Base-by-base conservation (phyloP, 1,140 invertebrate species). In the Lysiphlebus fabarum region DNA sequence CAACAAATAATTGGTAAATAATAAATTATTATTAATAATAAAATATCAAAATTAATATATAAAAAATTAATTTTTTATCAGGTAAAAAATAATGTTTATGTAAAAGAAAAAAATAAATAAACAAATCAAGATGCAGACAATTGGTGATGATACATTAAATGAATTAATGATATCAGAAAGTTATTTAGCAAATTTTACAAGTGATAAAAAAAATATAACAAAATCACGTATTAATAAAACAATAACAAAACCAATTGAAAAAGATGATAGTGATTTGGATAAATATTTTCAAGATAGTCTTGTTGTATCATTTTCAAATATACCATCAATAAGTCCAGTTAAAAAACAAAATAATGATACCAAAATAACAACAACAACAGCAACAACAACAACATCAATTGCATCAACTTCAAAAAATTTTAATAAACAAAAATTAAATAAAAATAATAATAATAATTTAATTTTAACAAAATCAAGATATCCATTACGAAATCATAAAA, bases 141-240 rank as follows among this genome's bases (percentile, higher is more conserved):
- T 71, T 12, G 67, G 67, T 12, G 62, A 71, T 44, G 49, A 58
- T 14, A 70, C 68, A 1, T 26, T 71, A 7, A 48, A 56, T 11
- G 65, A 64, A 6, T 61, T 67, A 34, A 53, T 67, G 42, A 58
- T 62, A 36, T 51, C 49, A 11, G 33, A 36, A 11, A 36, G 38
- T 8, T 11, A 38, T 51, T 34, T 12, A 6, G 37, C 53, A 17
- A 67, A 68, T 41, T 41, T 49, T 0, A 57, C 43, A 10, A 42
- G 62, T 53, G 26, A 9, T 17, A 63, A 4, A 8, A 45, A 5
- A 36, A 38, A 34, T 7, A 48, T 7, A 37, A 40, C 7, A 12
- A 17, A 34, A 9, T 47, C 17, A 53, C 43, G 17, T 12, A 36
- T 40, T 2, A 55, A 40, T 9, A 43, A 34, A 44, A 55, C 11